Base-by-base conservation (phyloP, 2,113 vertebrate species). In the Equus przewalskii region DNA sequence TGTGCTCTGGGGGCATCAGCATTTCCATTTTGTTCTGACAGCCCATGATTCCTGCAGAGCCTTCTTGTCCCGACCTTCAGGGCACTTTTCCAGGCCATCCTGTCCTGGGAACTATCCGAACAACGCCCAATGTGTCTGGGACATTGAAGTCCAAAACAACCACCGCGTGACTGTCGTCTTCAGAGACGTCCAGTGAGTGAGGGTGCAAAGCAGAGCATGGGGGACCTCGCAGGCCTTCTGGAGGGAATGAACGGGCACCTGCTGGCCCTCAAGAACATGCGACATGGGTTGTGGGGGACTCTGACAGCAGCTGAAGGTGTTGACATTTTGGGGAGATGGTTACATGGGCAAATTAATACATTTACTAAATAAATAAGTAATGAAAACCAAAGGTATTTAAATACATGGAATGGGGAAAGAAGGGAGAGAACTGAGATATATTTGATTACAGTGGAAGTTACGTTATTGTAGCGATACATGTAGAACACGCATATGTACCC, bases 51-150 rank as follows among this genome's bases (percentile, higher is more conserved):
- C 62, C 85, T 99, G 99, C 1, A 98, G 99, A 24, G 98, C 98
- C 58, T 96, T 98, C 67, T 97, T 99, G 92, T 86, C 92, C 3
- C 84, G 93, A 41, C 6, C 89, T 0, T 98, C 98, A 46, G 99
- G 99, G 26, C 60, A 6, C 8, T 60, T 99, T 6, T 54, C 96
- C 62, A 99, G 98, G 65, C 98, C 98, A 0, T 93, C 94, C 95
- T 99, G 98, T 46, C 98, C 98, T 2, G 6, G 8, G 14, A 97
- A 96, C 87, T 99, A 99, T 62, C 98, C 98, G 1, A 98, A 98
- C 94, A 97, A 98, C 1, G 98, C 97, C 67, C 67, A 75, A 3
- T 99, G 98, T 6, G 60, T 98, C 33, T 99, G 99, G 99, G 97
- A 99, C 97, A 99, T 99, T 69, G 49, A 98, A 91, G 98, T 97